Conservation (phyloP, 2,888 invertebrate species). For the Ochropleura plecta region DNA sequence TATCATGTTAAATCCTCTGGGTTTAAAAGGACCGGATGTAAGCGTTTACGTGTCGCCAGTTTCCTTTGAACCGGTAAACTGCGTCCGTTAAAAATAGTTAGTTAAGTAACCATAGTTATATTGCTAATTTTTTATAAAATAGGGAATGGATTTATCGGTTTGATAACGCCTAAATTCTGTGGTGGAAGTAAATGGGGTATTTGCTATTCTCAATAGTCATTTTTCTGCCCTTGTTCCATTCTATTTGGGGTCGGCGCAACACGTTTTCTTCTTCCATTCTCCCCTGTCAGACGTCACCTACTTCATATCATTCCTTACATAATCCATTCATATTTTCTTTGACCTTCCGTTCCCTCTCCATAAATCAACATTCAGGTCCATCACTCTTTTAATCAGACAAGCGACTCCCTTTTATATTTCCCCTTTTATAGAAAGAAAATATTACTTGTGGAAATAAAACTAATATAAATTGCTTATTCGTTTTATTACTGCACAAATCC, state of each 20-base stretch:
- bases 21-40: slow-evolving; percentile 27
- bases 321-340: too few species aligned
- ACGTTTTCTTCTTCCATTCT: too few species aligned
- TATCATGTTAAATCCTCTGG: slow-evolving; percentile 28
- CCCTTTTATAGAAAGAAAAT: neutral
- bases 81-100: slow-evolving; percentile 11
- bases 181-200: neutral
- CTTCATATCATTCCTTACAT: too few species aligned
- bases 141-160: neutral
- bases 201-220: neutral
- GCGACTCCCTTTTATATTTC: too few species aligned
- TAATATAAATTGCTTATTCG: too few species aligned
- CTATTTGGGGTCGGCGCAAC: too few species aligned
- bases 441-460: neutral
- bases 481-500: too few species aligned
- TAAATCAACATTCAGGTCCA: too few species aligned
- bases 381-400: too few species aligned
- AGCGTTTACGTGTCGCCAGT: slow-evolving; percentile 35
- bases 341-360: too few species aligned
- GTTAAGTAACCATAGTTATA: neutral
- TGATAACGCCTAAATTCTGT: neutral
- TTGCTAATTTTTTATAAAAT: neutral
- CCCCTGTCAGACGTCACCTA: too few species aligned
- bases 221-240: too few species aligned
- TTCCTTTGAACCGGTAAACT: slow-evolving; percentile 30